These are phyloP conservation scores for Platycheirus rosarum DNA, from an alignment of 2,888 invertebrate species.

Conservation along the genomic window DNA sequence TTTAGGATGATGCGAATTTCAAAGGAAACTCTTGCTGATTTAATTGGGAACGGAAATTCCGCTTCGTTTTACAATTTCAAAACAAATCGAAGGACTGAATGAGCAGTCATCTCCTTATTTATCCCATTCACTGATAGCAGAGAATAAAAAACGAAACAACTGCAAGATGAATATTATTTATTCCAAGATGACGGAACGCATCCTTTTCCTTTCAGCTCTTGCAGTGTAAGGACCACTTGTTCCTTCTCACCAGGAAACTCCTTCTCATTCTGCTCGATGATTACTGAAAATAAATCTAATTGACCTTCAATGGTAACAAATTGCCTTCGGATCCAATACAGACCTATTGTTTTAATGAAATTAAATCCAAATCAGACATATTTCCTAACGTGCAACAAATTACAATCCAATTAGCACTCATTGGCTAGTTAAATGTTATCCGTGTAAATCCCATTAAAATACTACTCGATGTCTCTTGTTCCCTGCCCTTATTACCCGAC, in stretches of 20 bases:
- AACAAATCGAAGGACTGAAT: background rate
- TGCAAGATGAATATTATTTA: too few relatives aligned
- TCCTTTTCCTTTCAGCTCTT: too few relatives aligned
- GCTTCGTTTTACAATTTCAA: slow-evolving; percentile 7
- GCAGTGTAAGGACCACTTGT: too few relatives aligned
- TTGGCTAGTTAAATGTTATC: slow-evolving; percentile 70
- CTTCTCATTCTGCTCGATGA: too few relatives aligned
- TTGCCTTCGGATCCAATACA: background rate
- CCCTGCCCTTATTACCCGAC: slow-evolving; percentile 1
- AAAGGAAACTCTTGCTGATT: slow-evolving; percentile 45
- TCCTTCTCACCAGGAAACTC: too few relatives aligned
- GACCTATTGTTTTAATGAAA: slow-evolving; percentile 36
- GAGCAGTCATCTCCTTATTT: too few relatives aligned
- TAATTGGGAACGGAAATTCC: slow-evolving; percentile 54
- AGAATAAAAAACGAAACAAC: too few relatives aligned
- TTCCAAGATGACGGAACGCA: too few relatives aligned
- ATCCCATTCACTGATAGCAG: too few relatives aligned
- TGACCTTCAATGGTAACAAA: background rate
- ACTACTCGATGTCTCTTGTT: slow-evolving; percentile 41
- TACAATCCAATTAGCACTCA: slow-evolving; percentile 67
- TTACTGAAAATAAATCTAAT: background rate
- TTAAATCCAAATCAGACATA: slow-evolving; percentile 64
- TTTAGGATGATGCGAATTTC: slow-evolving; percentile 46
- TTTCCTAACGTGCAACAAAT: slow-evolving; percentile 53
- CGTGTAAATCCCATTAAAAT: slow-evolving; percentile 65